Conservation (phyloP, 2,113 vertebrate species). For the Atherinomorus stipes region DNA sequence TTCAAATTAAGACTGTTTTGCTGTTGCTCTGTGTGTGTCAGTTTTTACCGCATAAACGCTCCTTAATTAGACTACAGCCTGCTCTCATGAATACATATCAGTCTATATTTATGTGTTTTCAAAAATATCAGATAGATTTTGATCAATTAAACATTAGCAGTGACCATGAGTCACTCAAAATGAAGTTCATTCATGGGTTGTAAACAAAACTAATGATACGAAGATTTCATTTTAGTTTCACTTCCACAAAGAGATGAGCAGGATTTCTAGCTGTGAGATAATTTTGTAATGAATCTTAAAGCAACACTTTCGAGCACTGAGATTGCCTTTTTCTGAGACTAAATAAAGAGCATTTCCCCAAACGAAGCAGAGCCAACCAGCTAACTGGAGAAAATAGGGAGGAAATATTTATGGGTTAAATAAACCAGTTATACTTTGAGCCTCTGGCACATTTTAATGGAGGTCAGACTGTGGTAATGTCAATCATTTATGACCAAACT, state of each 20-base stretch:
- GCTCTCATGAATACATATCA: background rate
- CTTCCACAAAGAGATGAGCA: constrained; percentile 2
- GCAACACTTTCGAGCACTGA: background rate
- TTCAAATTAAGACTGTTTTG: constrained; percentile 5
- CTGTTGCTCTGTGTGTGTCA: background rate
- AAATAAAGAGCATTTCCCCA: background rate
- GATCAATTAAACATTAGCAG: background rate
- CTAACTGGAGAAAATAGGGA: background rate
- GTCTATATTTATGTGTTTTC: background rate
- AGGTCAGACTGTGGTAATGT: background rate
- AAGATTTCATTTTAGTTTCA: constrained; percentile 15
- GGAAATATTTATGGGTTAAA: background rate
- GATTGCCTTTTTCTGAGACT: background rate
- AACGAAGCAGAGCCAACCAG: background rate
- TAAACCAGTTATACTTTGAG: background rate
- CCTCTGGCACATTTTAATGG: background rate
- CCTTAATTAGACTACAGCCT: background rate
- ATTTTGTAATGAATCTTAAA: background rate
- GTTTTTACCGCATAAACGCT: background rate
- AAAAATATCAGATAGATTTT: background rate
- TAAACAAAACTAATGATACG: too few species aligned
- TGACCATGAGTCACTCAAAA: background rate
- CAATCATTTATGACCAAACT: background rate
- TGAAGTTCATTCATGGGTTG: background rate
- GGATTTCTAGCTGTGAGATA: background rate